These are phyloP conservation scores for Cataglyphis altisquamis DNA, from an alignment of 2,888 invertebrate species.

Conservation along the genomic window DNA sequence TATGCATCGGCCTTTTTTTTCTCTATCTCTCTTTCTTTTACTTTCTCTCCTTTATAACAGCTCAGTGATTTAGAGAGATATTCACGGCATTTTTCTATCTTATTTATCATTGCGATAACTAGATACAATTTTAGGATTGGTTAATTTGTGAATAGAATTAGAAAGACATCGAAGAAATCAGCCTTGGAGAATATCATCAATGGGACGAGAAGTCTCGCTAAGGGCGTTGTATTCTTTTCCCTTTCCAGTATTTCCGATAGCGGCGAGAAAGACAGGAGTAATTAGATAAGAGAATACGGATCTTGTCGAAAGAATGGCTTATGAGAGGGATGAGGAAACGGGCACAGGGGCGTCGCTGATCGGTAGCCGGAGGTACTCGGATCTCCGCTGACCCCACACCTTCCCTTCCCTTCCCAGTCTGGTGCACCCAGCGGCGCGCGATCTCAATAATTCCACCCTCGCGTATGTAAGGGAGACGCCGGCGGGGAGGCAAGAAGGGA, in stretches of 20 bases:
- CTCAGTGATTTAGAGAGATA: neutral
- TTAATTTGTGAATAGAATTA: conserved; percentile 5
- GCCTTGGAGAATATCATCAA: neutral
- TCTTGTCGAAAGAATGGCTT: neutral
- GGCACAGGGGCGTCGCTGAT: conserved; percentile 69
- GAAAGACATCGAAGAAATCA: neutral
- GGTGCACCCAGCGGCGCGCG: conserved; percentile 61
- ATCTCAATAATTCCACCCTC: conserved; percentile 78
- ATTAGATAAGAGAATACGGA: neutral
- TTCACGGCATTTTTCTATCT: neutral
- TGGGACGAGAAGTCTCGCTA: neutral
- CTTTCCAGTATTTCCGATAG: neutral
- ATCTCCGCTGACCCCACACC: conserved; percentile 36
- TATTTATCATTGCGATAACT: neutral
- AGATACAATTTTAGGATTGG: neutral
- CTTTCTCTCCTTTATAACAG: neutral
- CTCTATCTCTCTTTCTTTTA: neutral
- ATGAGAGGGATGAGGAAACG: conserved; percentile 22
- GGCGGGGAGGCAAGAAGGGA: conserved; percentile 40
- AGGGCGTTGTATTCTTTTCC: conserved; percentile 28
- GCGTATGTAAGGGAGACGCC: conserved; percentile 52
- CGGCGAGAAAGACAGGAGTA: conserved; percentile 14
- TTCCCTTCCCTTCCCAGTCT: conserved; percentile 41
- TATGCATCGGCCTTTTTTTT: conserved; percentile 24
- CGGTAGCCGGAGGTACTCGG: conserved; percentile 72